These are phyloP conservation scores for Mobula birostris DNA, from an alignment of 2,113 vertebrate genomes.

Conservation along the genomic window DNA sequence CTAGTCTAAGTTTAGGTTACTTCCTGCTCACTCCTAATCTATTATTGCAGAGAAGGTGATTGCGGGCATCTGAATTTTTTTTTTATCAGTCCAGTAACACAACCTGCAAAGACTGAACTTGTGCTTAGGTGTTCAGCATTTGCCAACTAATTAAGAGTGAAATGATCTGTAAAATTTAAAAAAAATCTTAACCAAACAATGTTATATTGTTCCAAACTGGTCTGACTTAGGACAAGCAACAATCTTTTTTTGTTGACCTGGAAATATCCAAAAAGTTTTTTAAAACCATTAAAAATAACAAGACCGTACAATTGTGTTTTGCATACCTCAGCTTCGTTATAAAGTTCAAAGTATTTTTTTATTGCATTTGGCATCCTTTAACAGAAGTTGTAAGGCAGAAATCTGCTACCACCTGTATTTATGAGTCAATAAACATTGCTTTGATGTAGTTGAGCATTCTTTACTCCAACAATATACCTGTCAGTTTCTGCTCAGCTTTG, in stretches of 20 bases:
- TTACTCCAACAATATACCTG: slow-evolving; percentile 32
- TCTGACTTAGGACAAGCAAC: background rate
- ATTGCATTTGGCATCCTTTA: slow-evolving; percentile 23
- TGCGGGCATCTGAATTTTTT: too few relatives aligned
- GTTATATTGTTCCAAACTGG: background rate
- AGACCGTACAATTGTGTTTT: slow-evolving; percentile 5
- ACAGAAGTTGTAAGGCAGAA: slow-evolving; percentile 29
- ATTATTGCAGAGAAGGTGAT: background rate
- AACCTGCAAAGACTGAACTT: background rate
- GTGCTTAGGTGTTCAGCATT: background rate
- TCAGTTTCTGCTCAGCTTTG: slow-evolving; percentile 24
- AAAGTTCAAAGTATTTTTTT: slow-evolving; percentile 38
- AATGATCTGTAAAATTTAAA: background rate
- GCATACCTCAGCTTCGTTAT: slow-evolving; percentile 30
- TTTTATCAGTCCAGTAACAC: background rate
- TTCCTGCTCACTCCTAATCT: background rate
- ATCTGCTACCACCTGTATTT: slow-evolving; percentile 36
- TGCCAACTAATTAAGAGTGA: slow-evolving; percentile 15
- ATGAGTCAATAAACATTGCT: slow-evolving; percentile 34
- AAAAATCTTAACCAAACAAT: background rate
- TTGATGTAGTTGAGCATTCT: slow-evolving; percentile 32
- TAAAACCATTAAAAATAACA: slow-evolving; percentile 1
- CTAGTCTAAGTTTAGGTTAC: background rate
- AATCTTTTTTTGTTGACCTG: background rate
- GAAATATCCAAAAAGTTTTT: background rate